Evolutionary conservation across 1,140 invertebrate genomes (phyloP).

Genomic region (Physella acuta): DNA sequence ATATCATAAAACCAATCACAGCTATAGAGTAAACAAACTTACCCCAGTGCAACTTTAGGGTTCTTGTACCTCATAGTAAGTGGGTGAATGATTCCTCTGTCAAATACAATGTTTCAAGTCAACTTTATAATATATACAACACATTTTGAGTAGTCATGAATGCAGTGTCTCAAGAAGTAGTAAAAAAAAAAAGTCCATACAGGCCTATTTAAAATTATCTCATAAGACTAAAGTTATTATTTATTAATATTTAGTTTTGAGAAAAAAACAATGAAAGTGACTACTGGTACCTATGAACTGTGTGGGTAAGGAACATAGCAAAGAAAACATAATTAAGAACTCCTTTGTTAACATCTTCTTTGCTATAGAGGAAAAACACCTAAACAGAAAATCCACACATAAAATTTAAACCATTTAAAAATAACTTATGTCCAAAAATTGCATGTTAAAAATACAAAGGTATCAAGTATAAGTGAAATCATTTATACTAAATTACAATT

Average conservation of each 20-base stretch:
- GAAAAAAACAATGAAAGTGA: neutral
- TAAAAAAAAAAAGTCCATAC: too few species aligned
- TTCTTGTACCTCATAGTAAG: conserved; percentile 47
- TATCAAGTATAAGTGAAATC: neutral
- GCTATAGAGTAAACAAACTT: conserved; percentile 23
- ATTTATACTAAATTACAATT: neutral
- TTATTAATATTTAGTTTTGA: neutral
- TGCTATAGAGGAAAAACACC: conserved; percentile 39
- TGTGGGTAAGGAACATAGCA: conserved; percentile 43
- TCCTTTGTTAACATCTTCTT: conserved; percentile 19
- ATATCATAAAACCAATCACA: too few species aligned
- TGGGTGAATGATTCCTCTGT: conserved; percentile 49
- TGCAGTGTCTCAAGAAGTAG: too few species aligned
- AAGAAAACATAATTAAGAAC: conserved; percentile 42
- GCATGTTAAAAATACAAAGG: neutral
- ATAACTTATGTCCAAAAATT: too few species aligned
- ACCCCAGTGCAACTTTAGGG: conserved; percentile 42
- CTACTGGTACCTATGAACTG: conserved; percentile 41
- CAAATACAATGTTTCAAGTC: too few species aligned
- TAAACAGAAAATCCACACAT: conserved; percentile 28
- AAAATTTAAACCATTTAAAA: too few species aligned
- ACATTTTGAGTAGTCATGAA: too few species aligned
- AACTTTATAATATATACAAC: too few species aligned
- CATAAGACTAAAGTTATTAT: too few species aligned
- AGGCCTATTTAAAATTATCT: too few species aligned